Evolutionary conservation across 1,140 invertebrate species (phyloP), one percentile per base, ranked within the genome.

Genomic region (Meloidogyne exigua): DNA sequence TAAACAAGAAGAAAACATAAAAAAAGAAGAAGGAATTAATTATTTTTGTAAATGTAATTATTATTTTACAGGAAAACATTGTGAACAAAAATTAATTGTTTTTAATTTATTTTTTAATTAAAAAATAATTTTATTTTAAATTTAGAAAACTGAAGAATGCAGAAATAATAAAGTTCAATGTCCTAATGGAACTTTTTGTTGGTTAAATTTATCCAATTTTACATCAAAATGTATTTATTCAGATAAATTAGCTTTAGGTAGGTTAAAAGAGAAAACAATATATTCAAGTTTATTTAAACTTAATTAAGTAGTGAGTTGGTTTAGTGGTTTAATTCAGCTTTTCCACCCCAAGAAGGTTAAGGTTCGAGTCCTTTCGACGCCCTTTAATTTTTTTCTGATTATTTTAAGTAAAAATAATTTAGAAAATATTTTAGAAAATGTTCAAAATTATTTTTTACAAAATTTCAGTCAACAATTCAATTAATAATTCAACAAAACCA

Each of bases 11-110:
- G 49, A 57, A 57, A 57, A n/a, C 15, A 36, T 63, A 25, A 32
- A 23, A 23, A 42, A 25, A n/a, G 28, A 25, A n/a, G 28, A 63
- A 28, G 25, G 21, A 49, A 73, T 23, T 11, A 36, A 21, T n/a
- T 73, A 73, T 39, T n/a, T 65, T 9, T 73, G 72, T 36, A 66
- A 13, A 36, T 73, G 72, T 32, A 21, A 36, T 28, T 13, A 36
- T 23, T 39, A 62, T 18, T 73, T 73, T 64, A n/a, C n/a, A 4
- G 72, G 72, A 26, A 23, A 73, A 28, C 72, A 73, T 64, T 73
- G 72, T 21, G 26, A 73, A n/a, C 5, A 21, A n/a, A 73, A 21
- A 73, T 13, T 21, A 23, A 23, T 69, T 23, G 26, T 11, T 69
- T 13, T 57, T 21, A n/a, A 57, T 9, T 57, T 13, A 44, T 32